Evolutionary conservation across 2,113 vertebrate genomes (phyloP).

Genomic region (Megaptera novaeangliae): DNA sequence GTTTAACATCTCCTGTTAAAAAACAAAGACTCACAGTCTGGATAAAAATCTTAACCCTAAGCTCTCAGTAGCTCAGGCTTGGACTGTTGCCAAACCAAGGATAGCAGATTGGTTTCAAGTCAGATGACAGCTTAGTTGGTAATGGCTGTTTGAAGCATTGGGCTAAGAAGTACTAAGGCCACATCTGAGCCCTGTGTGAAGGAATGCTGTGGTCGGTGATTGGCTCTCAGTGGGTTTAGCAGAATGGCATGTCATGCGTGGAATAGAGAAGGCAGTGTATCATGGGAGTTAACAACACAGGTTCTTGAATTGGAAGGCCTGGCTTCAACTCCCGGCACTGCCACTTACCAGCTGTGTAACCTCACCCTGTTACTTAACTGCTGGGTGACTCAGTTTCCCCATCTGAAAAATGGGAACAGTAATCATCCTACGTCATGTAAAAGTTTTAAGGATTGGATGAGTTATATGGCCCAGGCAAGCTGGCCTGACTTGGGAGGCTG

Average conservation of each 20-base stretch:
- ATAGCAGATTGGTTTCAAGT: neutral
- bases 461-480: neutral
- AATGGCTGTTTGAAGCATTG: neutral
- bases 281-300: neutral
- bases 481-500: neutral
- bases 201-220: neutral
- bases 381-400: neutral
- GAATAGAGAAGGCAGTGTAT: neutral
- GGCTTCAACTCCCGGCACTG: neutral
- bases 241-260: fast-evolving
- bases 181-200: neutral
- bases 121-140: neutral
- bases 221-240: neutral
- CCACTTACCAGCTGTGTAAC: neutral
- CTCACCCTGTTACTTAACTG: neutral
- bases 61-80: neutral
- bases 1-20: neutral
- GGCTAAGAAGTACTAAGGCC: neutral
- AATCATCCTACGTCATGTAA: neutral
- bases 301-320: neutral
- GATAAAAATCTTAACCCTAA: neutral
- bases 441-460: neutral
- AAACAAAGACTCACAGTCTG: neutral
- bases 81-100: neutral
- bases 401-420: neutral